These are phyloP conservation scores for Drosophila melanosoma DNA, from an alignment of 2,888 invertebrate genomes.

Conservation along the genomic window DNA sequence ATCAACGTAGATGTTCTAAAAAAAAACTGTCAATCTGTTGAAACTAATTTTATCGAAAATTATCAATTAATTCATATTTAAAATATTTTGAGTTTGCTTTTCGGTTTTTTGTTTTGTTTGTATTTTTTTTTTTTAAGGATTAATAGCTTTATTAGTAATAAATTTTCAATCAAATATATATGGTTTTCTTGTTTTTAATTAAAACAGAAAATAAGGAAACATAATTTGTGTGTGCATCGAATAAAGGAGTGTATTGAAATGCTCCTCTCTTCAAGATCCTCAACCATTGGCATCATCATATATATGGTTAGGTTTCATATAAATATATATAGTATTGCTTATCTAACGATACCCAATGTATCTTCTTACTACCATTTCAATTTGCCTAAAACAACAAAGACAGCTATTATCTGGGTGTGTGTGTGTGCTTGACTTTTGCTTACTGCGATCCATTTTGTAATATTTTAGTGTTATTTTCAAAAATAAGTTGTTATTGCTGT, in stretches of 20 bases:
- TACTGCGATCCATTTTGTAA: constrained; percentile 27
- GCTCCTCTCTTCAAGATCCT: constrained; percentile 24
- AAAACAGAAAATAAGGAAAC: constrained; percentile 57
- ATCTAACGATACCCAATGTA: constrained; percentile 24
- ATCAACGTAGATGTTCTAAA: constrained; percentile 2
- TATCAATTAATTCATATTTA: constrained; percentile 16
- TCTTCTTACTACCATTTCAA: constrained; percentile 19
- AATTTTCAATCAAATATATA: constrained; percentile 61
- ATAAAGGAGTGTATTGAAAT: constrained; percentile 21
- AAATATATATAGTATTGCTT: constrained; percentile 59
- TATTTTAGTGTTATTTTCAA: constrained; percentile 25
- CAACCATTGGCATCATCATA: constrained; percentile 51
- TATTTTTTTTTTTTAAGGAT: constrained; percentile 34
- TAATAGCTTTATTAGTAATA: constrained; percentile 70
- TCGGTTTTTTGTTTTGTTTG: constrained; percentile 2
- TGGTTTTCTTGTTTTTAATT: constrained; percentile 26
- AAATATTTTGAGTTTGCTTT: constrained; percentile 31
- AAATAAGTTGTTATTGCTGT: constrained; percentile 21
- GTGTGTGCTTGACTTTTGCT: constrained; percentile 28
- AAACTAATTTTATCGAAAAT: constrained; percentile 1
- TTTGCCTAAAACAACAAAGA: constrained; percentile 32
- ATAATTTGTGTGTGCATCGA: constrained; percentile 28
- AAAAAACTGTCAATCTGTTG: constrained; percentile 2
- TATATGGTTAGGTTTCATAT: constrained; percentile 22
- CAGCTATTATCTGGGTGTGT: constrained; percentile 10